phyloP scores from a whole-genome alignment of 2,113 vertebrate genomes.

The Ranitomeya variabilis region DNA sequence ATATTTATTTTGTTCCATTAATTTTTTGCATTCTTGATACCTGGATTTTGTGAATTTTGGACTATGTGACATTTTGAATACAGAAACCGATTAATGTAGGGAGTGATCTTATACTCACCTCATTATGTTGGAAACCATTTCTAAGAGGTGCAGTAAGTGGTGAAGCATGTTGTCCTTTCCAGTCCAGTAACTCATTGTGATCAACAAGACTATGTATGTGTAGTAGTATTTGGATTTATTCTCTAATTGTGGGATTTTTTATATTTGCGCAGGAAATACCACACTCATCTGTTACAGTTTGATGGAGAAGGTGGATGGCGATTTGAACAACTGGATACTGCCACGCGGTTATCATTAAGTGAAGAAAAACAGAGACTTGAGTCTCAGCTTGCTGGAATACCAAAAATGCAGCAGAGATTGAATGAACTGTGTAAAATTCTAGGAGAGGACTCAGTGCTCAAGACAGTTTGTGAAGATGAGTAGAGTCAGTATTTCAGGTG shows the following conservation, averaged over 20 bases:
- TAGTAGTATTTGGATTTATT: background rate
- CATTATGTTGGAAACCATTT: too few species aligned
- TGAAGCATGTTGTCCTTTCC: too few species aligned
- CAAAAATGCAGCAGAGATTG: conserved; percentile 95
- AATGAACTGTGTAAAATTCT: conserved; percentile 95
- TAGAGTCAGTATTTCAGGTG: conserved; percentile 50
- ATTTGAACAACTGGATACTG: conserved; percentile 93
- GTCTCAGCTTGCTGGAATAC: conserved; percentile 92
- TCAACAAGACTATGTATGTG: too few species aligned
- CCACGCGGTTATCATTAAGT: conserved; percentile 89
- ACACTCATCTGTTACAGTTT: conserved; percentile 96
- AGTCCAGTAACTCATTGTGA: too few species aligned
- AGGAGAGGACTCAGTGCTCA: conserved; percentile 95
- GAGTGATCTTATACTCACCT: too few species aligned
- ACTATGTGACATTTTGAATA: too few species aligned
- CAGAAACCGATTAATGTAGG: too few species aligned
- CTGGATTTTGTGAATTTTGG: too few species aligned
- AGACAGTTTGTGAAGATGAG: conserved; percentile 75
- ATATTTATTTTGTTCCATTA: too few species aligned
- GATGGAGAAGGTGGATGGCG: conserved; percentile 96
- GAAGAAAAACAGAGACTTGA: conserved; percentile 98
- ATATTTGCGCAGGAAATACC: conserved; percentile 88
- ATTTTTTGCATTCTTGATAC: too few species aligned
- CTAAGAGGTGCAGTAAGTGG: too few species aligned
- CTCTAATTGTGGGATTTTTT: conserved; percentile 47